phyloP scores from a whole-genome alignment of 2,797 vertebrate genomes.

The Corythornis leucogaster region DNA sequence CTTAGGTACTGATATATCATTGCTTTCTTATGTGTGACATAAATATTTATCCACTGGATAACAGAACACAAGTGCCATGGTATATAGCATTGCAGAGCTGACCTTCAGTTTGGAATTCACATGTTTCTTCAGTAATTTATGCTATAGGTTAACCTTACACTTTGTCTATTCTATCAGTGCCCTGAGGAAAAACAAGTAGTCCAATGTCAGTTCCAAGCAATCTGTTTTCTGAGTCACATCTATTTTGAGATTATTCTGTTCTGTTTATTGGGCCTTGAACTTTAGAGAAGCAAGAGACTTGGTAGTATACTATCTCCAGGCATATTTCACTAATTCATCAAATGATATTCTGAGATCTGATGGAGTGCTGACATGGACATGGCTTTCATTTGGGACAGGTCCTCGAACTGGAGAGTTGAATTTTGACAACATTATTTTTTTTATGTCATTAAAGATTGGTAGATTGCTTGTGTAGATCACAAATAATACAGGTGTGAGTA shows the following conservation, averaged over 20 bases:
- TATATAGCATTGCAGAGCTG: background rate
- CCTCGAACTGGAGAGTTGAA: background rate
- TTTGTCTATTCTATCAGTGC: conserved; percentile 18
- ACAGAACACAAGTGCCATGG: background rate
- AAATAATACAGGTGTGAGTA: conserved; percentile 68
- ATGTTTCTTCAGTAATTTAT: conserved; percentile 35
- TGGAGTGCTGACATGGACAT: background rate
- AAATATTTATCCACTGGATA: conserved; percentile 41
- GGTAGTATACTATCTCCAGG: background rate
- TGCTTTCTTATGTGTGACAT: background rate
- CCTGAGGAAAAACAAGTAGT: background rate
- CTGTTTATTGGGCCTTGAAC: background rate
- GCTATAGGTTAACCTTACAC: background rate
- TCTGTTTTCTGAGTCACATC: background rate
- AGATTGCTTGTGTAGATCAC: background rate
- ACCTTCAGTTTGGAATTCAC: conserved; percentile 28
- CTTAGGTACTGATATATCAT: background rate
- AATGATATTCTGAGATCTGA: background rate
- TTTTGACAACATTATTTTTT: background rate
- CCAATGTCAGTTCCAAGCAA: background rate
- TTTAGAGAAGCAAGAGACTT: background rate
- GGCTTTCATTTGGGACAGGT: background rate
- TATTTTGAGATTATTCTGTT: background rate
- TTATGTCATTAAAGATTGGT: background rate
- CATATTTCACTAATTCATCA: background rate